These are phyloP conservation scores for Harpagoxenus sublaevis DNA, from an alignment of 2,888 invertebrate species.

Conservation along the genomic window DNA sequence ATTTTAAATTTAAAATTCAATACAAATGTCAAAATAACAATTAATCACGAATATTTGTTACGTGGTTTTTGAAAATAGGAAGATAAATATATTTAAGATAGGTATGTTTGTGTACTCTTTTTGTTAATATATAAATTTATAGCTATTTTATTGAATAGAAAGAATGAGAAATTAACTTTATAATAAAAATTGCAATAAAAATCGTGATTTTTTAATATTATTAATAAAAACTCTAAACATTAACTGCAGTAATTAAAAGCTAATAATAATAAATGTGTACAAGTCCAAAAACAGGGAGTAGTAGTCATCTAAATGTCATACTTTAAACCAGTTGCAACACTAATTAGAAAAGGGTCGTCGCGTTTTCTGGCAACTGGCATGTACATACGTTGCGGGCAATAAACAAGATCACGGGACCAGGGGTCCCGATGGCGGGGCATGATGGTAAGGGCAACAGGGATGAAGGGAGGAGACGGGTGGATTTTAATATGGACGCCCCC, in stretches of 20 bases:
- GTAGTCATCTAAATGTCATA: neutral
- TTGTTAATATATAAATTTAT: neutral
- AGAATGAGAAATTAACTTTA: neutral
- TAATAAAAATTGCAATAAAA: neutral
- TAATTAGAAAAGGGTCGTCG: conserved; percentile 42
- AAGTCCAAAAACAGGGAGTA: neutral
- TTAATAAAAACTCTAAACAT: neutral
- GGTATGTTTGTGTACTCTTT: neutral
- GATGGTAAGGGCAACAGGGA: conserved; percentile 60
- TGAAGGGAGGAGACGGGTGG: conserved; percentile 58
- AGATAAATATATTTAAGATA: neutral
- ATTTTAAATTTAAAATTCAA: neutral
- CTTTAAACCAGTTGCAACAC: neutral
- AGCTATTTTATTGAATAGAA: neutral
- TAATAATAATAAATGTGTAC: neutral
- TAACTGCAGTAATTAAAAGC: neutral
- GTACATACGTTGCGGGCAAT: conserved; percentile 73
- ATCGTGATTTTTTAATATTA: neutral
- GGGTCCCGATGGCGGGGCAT: conserved; percentile 62
- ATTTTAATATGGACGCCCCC: conserved; percentile 84
- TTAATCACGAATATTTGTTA: neutral
- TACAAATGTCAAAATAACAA: neutral
- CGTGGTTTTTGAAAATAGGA: neutral
- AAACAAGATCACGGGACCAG: conserved; percentile 77
- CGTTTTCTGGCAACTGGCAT: conserved; percentile 71